Evolutionary conservation across 2,113 vertebrate species (phyloP), one percentile per base, ranked within the genome.

Genomic region (Baryphthengus martii): DNA sequence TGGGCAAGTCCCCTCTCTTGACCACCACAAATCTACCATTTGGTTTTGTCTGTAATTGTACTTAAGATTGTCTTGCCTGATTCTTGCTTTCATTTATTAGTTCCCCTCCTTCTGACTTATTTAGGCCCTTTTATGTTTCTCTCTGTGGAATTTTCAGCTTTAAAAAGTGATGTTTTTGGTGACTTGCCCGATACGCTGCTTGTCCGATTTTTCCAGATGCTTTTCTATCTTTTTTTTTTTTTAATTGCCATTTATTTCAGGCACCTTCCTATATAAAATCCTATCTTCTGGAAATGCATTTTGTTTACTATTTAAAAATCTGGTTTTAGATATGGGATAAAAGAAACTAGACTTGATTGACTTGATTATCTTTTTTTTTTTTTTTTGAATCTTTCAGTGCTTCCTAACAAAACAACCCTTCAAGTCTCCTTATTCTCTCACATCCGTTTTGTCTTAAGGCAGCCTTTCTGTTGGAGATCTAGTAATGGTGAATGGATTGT

Each of bases 401-500:
- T 88, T 86, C 80, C 75, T 74, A 37, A 89, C 55, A 79, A 44
- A 56, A 79, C 72, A 91, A 82, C 45, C 35, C 29, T 88, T 90
- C n/a, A 81, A 55, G 13, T 86, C 18, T 90, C 42, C 40, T 90
- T 65, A 59, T 81, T 72, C 47, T 94, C 76, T 91, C 66, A 37
- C 39, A 68, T 84, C 26, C 26, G 18, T 91, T 97, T 96, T 83
- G 87, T 94, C 85, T 97, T 67, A 95, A 99, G 99, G 99, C 83
- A 98, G 98, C 52, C 98, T 99, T 98, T 99, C 99, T 1, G 98
- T 99, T 85, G 99, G 99, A 93, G 99, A 99, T 96, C 98, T 99
- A 92, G 99, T 99, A 62, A 99, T 99, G 99, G 99, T 99, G 95
- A 99, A 99, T 58, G 99, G 99, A 76, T 98, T 99, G 83, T 98